Evolutionary conservation across 1,140 invertebrate species (phyloP), one percentile per base, ranked within the genome.

Genomic region (Cydia splendana): DNA sequence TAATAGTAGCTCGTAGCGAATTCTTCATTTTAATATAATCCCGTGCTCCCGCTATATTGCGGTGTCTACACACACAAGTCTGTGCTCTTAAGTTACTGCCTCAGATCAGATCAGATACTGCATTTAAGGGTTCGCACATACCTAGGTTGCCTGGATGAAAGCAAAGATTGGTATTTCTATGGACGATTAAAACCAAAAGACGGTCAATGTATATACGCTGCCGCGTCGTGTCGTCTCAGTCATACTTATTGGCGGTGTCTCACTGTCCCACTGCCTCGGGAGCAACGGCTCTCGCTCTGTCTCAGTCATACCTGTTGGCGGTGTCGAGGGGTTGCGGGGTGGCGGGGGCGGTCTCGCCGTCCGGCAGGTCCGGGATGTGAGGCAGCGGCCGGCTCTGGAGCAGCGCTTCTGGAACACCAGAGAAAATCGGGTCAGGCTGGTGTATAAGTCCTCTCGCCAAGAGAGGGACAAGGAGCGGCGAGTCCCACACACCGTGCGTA

Each of bases 371-470:
- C 83, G 97, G 97, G 91, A 98, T 97, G 93, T 98, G 97, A 82
- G 98, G 97, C 89, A 98, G 94, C 77, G 97, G 97, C 87, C 97
- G 95, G 87, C 96, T 98, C 93, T 98, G 97, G 80, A 98, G 94
- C 85, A 98, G 94, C 75, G 98, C 97, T 93, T 99, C 98, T 99
- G 96, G 62, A 96, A 95, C 87, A 87, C 57, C 18, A 24, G 57
- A 62, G 18, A 62, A 62, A 24, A 24, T 10, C n/a, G n/a, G 10
- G 24, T 24, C 20, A 24, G n/a, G 1, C 2, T 62, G 10, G 12
- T 57, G 7, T 4, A 53, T 6, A n/a, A 53, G 34, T 9, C 7
- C 34, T 38, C n/a, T n/a, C n/a, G n/a, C n/a, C n/a, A n/a, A n/a
- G n/a, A n/a, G n/a, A n/a, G n/a, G n/a, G n/a, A n/a, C n/a, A n/a